Conservation (phyloP, 2,113 vertebrate genomes). For the Hydrochoerus hydrochaeris region DNA sequence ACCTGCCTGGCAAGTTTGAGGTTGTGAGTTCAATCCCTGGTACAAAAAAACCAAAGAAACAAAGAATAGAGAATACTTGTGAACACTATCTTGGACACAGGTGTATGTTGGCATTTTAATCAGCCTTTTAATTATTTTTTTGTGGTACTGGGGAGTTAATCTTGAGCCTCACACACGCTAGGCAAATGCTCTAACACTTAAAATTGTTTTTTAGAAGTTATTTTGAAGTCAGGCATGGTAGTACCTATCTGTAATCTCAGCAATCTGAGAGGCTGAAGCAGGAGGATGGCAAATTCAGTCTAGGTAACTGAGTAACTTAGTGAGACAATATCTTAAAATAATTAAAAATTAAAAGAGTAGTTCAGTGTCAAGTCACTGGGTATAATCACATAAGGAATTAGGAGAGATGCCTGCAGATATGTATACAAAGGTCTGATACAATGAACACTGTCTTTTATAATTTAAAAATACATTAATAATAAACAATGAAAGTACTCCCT, state of each 20-base stretch:
- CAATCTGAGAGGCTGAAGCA: neutral
- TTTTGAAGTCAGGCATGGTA: neutral
- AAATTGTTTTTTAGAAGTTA: neutral
- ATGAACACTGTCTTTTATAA: neutral
- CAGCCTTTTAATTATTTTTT: neutral
- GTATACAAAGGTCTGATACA: neutral
- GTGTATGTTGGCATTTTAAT: slow-evolving; percentile 36
- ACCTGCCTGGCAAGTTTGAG: too few relatives aligned
- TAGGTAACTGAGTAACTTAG: too few relatives aligned
- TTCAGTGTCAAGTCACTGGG: neutral
- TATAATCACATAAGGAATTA: slow-evolving; percentile 8
- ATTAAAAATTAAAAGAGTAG: neutral
- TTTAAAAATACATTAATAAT: slow-evolving; percentile 13
- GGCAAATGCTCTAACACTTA: neutral
- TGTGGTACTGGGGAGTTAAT: neutral
- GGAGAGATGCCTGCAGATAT: neutral
- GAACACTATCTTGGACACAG: slow-evolving; percentile 44
- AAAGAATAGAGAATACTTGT: slow-evolving; percentile 26
- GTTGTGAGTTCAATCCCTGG: too few relatives aligned
- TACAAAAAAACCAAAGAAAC: too few relatives aligned
- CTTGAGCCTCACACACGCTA: neutral
- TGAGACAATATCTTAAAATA: neutral
- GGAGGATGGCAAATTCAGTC: neutral
- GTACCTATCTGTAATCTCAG: neutral
- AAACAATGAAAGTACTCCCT: slow-evolving; percentile 16